phyloP scores from a whole-genome alignment of 1,140 invertebrate species.

The Oreohelix idahoensis region DNA sequence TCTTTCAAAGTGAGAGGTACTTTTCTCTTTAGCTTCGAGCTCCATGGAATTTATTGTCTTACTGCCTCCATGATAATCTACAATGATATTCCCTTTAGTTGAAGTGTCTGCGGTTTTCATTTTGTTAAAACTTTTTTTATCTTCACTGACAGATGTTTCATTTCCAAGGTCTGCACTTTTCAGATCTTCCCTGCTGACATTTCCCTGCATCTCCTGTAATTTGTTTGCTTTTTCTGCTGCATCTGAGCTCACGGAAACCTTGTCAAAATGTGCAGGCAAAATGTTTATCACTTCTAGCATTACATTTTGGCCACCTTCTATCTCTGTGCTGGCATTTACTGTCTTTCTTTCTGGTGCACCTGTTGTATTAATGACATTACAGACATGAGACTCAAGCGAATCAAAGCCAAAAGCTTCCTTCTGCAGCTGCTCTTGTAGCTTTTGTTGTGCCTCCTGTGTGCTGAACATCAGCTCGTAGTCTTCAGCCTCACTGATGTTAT shows the following conservation, averaged over 20 bases:
- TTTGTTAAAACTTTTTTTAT: no score
- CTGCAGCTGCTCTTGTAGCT: constrained; percentile 32
- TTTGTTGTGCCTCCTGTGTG: constrained; percentile 56
- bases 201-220: no score
- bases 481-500: constrained; percentile 60
- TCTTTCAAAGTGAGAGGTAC: neutral
- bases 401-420: neutral
- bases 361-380: neutral
- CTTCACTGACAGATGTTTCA: no score
- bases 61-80: no score
- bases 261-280: no score
- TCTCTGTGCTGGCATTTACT: neutral
- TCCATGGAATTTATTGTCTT: neutral
- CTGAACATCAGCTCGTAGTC: constrained; percentile 60
- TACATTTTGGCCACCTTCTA: neutral
- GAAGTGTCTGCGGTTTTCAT: no score
- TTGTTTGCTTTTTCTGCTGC: no score
- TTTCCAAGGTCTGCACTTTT: no score
- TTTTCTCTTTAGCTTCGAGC: neutral
- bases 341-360: neutral
- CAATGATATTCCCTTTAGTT: no score
- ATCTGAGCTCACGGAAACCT: no score
- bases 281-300: no score
- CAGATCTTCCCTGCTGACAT: no score
- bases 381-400: neutral